Evolutionary conservation across 2,888 invertebrate genomes (phyloP), one percentile per base, ranked within the genome.

Genomic region (Meandrusa payeni): DNA sequence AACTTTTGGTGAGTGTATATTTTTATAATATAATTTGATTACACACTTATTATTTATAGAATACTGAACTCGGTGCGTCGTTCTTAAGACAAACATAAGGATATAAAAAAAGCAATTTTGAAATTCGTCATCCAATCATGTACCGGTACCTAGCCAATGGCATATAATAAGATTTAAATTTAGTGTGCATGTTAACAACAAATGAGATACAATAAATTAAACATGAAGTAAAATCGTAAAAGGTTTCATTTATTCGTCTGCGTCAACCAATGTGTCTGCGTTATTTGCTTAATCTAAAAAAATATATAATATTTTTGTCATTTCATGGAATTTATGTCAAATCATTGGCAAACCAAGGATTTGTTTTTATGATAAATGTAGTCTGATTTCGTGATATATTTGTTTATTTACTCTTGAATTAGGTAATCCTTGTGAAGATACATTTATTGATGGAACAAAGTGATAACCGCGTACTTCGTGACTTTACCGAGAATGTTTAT

Each of bases 1-100:
- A 48, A 54, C 54, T 61, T 69, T 76, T 64, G 80, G 85, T 86
- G 51, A 85, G 85, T 82, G 61, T 65, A 64, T 53, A 55, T 52
- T 46, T 47, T 47, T 41, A 38, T 47, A 43, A 55, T 56, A 52
- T 46, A 15, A 31, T 42, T 41, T 24, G 1, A 42, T 23, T 5
- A 3, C 5, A 9, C 10, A 2, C n/a, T 10, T 4, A 10, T 3
- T 24, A 29, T 40, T 34, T 43, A 22, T 15, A 1, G 13, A 20
- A 37, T 12, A 7, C 17, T 24, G 19, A 26, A 11, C 11, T 12
- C 17, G 9, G 11, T 28, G 19, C n/a, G n/a, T 9, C 2, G 20
- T 11, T 5, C 10, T 29, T 29, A 4, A 3, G 10, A n/a, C 24
- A 31, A 36, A 26, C 32, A 43, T 45, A 26, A 22, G 37, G 40